Percentiles rank a stretch among this genome's conserved stretches.
These are phyloP conservation scores for Epinephelus awoara DNA, from an alignment of 2,797 vertebrate species.

Conservation along the genomic window DNA sequence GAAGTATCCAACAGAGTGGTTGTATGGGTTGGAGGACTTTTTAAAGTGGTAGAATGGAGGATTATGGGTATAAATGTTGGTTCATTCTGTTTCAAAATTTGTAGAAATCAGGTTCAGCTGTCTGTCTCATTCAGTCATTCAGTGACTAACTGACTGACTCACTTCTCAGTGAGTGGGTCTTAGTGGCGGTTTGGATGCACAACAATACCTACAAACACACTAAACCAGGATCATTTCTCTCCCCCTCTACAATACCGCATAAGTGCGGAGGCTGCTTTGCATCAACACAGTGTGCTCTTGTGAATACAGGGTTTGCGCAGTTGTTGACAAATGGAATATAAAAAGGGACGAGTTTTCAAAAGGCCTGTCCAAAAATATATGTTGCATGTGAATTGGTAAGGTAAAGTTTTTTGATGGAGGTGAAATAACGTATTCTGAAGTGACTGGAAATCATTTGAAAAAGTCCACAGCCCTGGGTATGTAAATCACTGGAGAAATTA, in stretches of 20 bases:
- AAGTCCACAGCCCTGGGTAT: conserved; percentile 28
- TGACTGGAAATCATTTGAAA: conserved; percentile 47
- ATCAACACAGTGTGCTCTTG: not conserved
- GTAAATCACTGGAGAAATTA: conserved; percentile 73
- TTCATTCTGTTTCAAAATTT: not conserved
- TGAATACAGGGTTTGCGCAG: not conserved
- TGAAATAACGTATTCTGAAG: conserved; percentile 31
- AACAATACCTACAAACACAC: conserved; percentile 9
- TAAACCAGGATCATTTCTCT: not conserved
- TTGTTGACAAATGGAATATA: not conserved
- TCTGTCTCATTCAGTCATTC: not conserved
- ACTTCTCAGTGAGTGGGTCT: not conserved
- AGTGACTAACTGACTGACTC: not conserved
- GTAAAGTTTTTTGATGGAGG: conserved; percentile 10
- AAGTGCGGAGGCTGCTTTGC: not conserved
- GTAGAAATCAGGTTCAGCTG: not conserved
- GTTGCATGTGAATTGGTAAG: not conserved
- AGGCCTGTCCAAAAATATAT: not conserved
- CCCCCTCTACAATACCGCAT: not conserved
- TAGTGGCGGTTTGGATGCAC: not conserved
- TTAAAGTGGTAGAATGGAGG: not conserved
- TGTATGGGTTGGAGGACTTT: not conserved
- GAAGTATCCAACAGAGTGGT: no score
- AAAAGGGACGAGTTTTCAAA: not conserved
- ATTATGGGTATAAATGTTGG: not conserved